Evolutionary conservation across 1,140 invertebrate genomes (phyloP).

Genomic region (Trypoxylus dichotomus): DNA sequence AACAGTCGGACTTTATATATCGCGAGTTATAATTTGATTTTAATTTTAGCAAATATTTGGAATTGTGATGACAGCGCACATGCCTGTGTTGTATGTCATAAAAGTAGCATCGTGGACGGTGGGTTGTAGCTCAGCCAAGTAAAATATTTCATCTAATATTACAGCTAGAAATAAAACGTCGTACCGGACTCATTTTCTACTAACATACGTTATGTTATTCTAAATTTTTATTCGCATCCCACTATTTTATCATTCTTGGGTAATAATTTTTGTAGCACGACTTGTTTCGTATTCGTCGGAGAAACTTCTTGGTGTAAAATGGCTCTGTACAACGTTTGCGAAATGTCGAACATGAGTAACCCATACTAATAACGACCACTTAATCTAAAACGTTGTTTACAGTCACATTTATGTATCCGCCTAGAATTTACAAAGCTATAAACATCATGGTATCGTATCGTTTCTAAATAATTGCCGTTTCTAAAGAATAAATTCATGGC

Average conservation of each 20-base stretch:
- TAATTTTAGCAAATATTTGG: neutral
- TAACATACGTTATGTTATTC: too few relatives aligned
- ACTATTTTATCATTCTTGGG: too few relatives aligned
- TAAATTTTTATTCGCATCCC: too few relatives aligned
- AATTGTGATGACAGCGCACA: neutral
- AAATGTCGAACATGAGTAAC: neutral
- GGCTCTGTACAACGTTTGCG: too few relatives aligned
- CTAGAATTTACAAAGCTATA: neutral
- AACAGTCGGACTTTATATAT: too few relatives aligned
- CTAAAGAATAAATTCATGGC: neutral
- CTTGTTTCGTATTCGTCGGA: too few relatives aligned
- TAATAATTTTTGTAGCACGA: too few relatives aligned
- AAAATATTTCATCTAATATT: neutral
- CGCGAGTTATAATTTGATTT: neutral
- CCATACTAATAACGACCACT: neutral
- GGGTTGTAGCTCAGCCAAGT: neutral
- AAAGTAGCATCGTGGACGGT: too few relatives aligned
- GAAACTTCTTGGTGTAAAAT: too few relatives aligned
- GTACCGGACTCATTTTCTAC: too few relatives aligned
- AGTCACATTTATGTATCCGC: neutral
- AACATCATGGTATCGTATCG: neutral
- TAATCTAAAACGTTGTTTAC: conserved; percentile 8
- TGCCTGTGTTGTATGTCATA: neutral
- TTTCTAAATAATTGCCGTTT: neutral
- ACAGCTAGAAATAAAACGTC: neutral